phyloP scores from a whole-genome alignment of 2,888 invertebrate genomes.

The Protonemura montana region DNA sequence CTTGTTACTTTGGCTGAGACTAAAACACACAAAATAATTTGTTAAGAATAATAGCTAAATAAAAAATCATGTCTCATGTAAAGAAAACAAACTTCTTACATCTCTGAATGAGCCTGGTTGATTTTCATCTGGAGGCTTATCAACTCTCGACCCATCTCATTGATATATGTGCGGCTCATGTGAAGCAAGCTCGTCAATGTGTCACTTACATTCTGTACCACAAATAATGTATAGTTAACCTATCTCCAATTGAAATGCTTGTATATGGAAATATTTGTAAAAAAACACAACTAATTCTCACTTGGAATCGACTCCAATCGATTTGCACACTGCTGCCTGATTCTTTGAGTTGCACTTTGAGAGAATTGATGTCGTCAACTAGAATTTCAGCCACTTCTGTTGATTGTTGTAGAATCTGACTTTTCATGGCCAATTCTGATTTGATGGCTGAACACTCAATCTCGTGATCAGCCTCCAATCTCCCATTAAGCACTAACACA shows the following conservation, averaged over 20 bases:
- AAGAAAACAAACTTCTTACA: not conserved
- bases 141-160: slow-evolving; percentile 28
- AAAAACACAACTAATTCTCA: not conserved
- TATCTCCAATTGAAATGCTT: not conserved
- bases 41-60: no score
- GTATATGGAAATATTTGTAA: not conserved
- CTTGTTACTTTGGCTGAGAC: not conserved
- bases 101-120: not conserved
- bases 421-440: not conserved
- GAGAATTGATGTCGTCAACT: slow-evolving; percentile 1
- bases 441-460: slow-evolving; percentile 20
- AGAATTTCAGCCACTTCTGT: slow-evolving; percentile 26
- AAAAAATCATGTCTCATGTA: no score
- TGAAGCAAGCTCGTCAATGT: slow-evolving; percentile 9
- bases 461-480: slow-evolving; percentile 22
- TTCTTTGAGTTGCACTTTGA: not conserved
- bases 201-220: not conserved
- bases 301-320: not conserved
- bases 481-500: not conserved
- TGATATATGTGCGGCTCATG: slow-evolving; percentile 20
- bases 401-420: slow-evolving; percentile 1
- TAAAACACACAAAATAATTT: not conserved
- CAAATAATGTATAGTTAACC: not conserved
- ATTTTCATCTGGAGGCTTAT: slow-evolving; percentile 20
- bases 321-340: not conserved